Conservation (phyloP, 35 echinoderm and acorn worm genomes). For the Apostichopus parvimensis region DNA sequence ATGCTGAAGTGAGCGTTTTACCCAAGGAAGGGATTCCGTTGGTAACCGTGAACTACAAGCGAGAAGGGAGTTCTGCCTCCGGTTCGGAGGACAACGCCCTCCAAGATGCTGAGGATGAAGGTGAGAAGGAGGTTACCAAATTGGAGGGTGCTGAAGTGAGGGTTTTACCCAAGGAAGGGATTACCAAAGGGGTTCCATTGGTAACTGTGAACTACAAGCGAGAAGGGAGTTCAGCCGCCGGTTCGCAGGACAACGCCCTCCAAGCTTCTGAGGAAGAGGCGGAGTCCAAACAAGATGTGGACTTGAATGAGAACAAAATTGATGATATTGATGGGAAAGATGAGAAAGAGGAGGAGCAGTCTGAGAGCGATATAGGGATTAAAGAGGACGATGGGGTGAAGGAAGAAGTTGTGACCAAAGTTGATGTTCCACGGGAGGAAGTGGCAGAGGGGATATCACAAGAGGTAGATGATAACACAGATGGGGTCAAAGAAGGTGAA, state of each 20-base stretch:
- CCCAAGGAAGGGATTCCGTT: background rate
- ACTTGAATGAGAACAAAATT: background rate
- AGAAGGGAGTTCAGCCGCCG: background rate
- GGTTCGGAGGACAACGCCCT: background rate
- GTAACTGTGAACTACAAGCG: background rate
- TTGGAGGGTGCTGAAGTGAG: background rate
- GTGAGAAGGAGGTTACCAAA: background rate
- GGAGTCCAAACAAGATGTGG: background rate
- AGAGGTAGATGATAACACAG: background rate
- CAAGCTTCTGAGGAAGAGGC: background rate
- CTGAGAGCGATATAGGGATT: background rate
- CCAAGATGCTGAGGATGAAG: background rate
- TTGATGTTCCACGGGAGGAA: background rate
- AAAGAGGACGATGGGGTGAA: background rate
- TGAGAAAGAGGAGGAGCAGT: background rate
- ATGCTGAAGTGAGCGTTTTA: background rate
- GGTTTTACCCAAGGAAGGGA: background rate
- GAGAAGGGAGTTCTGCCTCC: background rate
- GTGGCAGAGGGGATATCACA: background rate
- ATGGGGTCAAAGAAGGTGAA: slow-evolving; percentile 6
- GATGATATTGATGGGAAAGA: background rate
- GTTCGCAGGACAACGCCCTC: background rate
- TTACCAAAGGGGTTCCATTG: background rate
- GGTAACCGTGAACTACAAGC: background rate
- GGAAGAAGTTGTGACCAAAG: background rate